Evolutionary conservation across 2,888 invertebrate genomes (phyloP), one percentile per base, ranked within the genome.

Genomic region (Dasypolia templi): DNA sequence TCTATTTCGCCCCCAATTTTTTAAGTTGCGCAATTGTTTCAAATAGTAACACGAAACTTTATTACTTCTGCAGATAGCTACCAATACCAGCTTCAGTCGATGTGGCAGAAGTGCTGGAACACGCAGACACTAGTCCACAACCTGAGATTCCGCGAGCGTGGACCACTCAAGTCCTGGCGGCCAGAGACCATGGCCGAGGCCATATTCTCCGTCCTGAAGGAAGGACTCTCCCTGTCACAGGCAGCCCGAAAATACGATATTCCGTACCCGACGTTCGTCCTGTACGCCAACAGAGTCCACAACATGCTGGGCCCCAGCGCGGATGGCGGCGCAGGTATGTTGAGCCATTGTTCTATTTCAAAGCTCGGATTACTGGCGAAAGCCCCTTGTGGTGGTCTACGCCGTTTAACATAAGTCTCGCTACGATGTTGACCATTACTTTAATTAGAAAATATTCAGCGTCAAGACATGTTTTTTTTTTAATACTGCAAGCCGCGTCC

Each of bases 31-130:
- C 2, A 58, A 44, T 17, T 22, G 29, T 59, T n/a, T 35, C 19
- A 77, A 70, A 62, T 86, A 86, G 85, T 91, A 88, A 93, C 88
- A 88, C 64, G 55, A 29, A 39, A 64, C 61, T 92, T 90, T 92
- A 88, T 93, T 87, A 89, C 94, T 96, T 93, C 98, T 98, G 97
- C 98, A 97, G 98, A 98, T 97, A 98, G 98, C 97, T 99, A 99
- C 97, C 99, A 99, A 95, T 99, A 99, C 95, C 99, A 99, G 95
- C 96, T 99, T 93, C 99, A 99, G 95, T 98, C 98, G 75, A 98
- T 99, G 98, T 99, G 99, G 99, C 99, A 99, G 95, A 99, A 99
- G 94, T 99, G 99, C 95, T 99, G 99, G 99, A 99, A 98, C 95
- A 98, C 98, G 86, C 99, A 99, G 95, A 98, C 98, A 90, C 97